phyloP scores from a whole-genome alignment of 2,113 vertebrate genomes.

The Embiotoca jacksoni region DNA sequence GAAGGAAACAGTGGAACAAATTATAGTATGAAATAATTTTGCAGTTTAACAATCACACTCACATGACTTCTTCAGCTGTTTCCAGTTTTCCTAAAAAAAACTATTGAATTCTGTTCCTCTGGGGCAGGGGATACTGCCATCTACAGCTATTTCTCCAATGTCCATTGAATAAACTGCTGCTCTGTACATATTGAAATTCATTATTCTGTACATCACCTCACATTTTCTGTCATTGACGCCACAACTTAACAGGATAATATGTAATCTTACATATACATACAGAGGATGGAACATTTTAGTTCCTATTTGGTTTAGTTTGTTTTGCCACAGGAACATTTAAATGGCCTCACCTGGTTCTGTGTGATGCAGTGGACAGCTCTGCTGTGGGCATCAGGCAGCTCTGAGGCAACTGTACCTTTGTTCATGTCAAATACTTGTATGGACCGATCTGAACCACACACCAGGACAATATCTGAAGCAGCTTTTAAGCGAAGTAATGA shows the following conservation, averaged over 20 bases:
- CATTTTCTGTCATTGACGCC: too few relatives aligned
- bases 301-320: not conserved
- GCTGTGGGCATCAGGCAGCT: constrained; percentile 85
- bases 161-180: not conserved
- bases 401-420: constrained; percentile 78
- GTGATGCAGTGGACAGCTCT: constrained; percentile 88
- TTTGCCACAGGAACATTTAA: not conserved
- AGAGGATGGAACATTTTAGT: too few relatives aligned
- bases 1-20: not conserved
- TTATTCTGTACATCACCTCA: too few relatives aligned
- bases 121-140: not conserved
- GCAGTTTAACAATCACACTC: not conserved
- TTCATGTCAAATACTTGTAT: constrained; percentile 92
- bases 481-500: constrained; percentile 54
- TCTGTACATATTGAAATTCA: not conserved
- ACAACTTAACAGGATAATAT: too few relatives aligned
- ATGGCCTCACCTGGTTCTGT: constrained; percentile 88
- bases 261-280: not conserved
- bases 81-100: not conserved
- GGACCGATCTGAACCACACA: constrained; percentile 84
- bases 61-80: not conserved
- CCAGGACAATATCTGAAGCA: constrained; percentile 87
- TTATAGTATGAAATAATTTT: not conserved
- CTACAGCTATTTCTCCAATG: not conserved
- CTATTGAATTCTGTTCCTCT: not conserved